These are phyloP conservation scores for Mythimna loreyi DNA, from an alignment of 2,888 invertebrate species.

Conservation along the genomic window DNA sequence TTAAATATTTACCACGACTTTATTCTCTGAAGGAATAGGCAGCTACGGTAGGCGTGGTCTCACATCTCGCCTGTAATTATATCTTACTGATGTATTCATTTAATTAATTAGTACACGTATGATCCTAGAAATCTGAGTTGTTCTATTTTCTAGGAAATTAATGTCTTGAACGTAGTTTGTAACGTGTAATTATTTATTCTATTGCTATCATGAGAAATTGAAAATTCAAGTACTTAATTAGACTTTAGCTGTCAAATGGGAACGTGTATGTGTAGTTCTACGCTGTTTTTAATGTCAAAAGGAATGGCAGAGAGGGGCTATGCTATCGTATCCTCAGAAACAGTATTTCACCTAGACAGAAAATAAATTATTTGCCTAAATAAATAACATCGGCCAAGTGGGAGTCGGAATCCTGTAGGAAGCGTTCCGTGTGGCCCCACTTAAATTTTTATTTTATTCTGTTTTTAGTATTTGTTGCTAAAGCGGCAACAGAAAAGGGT, in stretches of 20 bases:
- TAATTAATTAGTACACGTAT: background rate
- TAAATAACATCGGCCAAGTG: no score
- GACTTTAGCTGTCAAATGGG: no score
- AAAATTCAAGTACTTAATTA: constrained; percentile 11
- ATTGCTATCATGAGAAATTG: background rate
- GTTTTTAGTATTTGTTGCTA: no score
- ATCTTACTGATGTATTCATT: background rate
- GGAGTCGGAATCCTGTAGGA: no score
- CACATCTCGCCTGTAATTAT: constrained; percentile 6
- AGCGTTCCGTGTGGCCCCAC: no score
- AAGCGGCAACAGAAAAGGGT: no score
- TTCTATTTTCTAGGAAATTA: background rate
- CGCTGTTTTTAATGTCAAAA: background rate
- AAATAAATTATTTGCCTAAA: no score
- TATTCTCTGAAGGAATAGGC: background rate
- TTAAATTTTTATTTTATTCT: no score
- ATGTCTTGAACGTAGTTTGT: background rate
- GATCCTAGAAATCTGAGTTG: background rate
- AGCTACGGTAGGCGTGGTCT: background rate
- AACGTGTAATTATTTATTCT: constrained; percentile 11
- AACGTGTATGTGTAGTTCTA: background rate
- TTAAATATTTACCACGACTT: background rate
- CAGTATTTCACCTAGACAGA: no score
- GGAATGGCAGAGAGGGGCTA: background rate
- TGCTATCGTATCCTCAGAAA: no score